Evolutionary conservation across 2,113 vertebrate species (phyloP), one percentile per base, ranked within the genome.

Genomic region (Barnardius zonarius): DNA sequence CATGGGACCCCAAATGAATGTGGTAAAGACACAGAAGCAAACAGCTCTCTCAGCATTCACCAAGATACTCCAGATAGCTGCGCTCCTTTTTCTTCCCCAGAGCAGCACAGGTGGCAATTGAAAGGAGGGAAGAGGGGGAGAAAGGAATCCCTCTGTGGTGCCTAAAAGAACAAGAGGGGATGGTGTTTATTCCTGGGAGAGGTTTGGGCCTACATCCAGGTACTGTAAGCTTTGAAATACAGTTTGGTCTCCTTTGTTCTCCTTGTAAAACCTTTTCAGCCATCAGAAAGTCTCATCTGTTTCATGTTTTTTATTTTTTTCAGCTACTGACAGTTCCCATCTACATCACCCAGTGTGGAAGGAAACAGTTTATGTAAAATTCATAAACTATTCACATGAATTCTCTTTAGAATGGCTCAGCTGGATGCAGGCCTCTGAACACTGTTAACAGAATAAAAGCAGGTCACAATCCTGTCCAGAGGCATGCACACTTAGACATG

Each of bases 311-410:
- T 35, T 35, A 5, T 69, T 74, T 41, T 69, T 41, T 92, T 15
- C 59, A 69, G 24, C 57, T 70, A 28, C 27, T 92, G 54, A 59
- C 80, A 62, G 41, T 76, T 88, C 73, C 72, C 7, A 54, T 93
- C 24, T 83, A 69, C 54, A 44, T 78, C 46, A 76, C 4, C 83
- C n/a, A 35, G 30, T 1, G 4, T 31, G 20, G 55, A 89, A 88
- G 49, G 48, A 92, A 88, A 64, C 8, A 27, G n/a, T 78, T 92
- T 66, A 92, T 83, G 44, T 49, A 95, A 94, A 96, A 93, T 93
- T 93, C 51, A 95, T 93, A 69, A 96, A 83, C 55, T 49, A 44
- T 86, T 95, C 72, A 85, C 69, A 55, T 1, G 1, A 61, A 72
- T 77, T 86, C 61, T 87, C 55, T 92, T 87, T 54, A 27, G 39